A percentile compares a stretch with the other conserved stretches of the same genome.
Conservation (phyloP, 2,888 invertebrate species). For the Carabus problematicus region DNA sequence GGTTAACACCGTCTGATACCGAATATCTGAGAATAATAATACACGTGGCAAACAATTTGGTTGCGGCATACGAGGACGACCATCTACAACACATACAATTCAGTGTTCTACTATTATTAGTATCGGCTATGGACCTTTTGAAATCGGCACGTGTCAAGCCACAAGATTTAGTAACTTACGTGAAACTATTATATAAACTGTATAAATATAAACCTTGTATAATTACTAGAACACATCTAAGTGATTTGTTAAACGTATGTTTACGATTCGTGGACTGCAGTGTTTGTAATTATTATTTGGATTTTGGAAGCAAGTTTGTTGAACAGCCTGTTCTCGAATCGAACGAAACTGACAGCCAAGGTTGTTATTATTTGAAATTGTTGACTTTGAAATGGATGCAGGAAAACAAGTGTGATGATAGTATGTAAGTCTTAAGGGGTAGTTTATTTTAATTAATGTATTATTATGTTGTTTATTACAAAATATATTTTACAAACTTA, state of each 20-base stretch:
- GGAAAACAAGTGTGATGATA: conserved; percentile 11
- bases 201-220: conserved; percentile 25
- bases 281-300: conserved; percentile 55
- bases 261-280: conserved; percentile 49
- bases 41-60: conserved; percentile 49
- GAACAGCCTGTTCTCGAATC: conserved; percentile 28
- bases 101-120: conserved; percentile 24
- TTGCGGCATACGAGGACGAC: neutral
- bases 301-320: conserved; percentile 53
- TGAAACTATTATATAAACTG: conserved; percentile 20
- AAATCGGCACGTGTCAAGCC: conserved; percentile 11
- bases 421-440: neutral
- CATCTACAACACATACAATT: conserved; percentile 20
- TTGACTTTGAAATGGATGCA: conserved; percentile 39
- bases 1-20: conserved; percentile 46
- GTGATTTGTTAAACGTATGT: conserved; percentile 15
- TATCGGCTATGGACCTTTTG: conserved; percentile 17
- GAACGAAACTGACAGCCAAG: conserved; percentile 9
- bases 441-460: neutral
- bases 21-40: conserved; percentile 48
- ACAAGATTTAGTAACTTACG: conserved; percentile 24
- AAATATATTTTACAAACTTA: neutral
- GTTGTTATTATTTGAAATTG: conserved; percentile 35
- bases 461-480: conserved; percentile 1
- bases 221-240: conserved; percentile 14